phyloP scores from a whole-genome alignment of 2,888 invertebrate species.

The Amorpha juglandis region DNA sequence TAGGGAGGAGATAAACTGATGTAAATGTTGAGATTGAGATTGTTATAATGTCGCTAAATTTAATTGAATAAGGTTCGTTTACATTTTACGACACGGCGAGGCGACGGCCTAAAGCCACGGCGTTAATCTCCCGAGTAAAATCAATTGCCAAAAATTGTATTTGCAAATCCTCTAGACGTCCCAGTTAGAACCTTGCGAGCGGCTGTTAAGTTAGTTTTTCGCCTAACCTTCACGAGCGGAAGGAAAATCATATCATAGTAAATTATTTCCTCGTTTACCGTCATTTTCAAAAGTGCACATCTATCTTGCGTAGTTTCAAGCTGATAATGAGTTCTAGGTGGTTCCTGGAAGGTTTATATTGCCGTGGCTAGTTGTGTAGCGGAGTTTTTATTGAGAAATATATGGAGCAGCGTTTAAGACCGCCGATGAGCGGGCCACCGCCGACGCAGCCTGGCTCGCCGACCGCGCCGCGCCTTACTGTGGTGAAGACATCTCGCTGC shows the following conservation, averaged over 20 bases:
- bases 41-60: slow-evolving; percentile 80
- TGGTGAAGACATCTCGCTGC: slow-evolving; percentile 74
- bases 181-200: slow-evolving; percentile 53
- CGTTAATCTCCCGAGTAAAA: slow-evolving; percentile 78
- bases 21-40: slow-evolving; percentile 75
- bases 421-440: slow-evolving; percentile 54
- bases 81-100: slow-evolving; percentile 77
- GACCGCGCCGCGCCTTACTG: slow-evolving; percentile 34
- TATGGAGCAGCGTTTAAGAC: slow-evolving; percentile 75
- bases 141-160: slow-evolving; percentile 81
- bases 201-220: slow-evolving; percentile 60
- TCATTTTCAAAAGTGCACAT: slow-evolving; percentile 71
- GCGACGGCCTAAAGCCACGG: slow-evolving; percentile 65
- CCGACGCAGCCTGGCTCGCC: slow-evolving; percentile 33
- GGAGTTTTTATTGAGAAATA: slow-evolving; percentile 76
- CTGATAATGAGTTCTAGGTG: slow-evolving; percentile 52
- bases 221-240: slow-evolving; percentile 49
- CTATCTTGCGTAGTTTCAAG: slow-evolving; percentile 48
- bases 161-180: slow-evolving; percentile 48
- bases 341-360: slow-evolving; percentile 63
- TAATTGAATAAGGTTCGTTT: slow-evolving; percentile 83
- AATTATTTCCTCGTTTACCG: slow-evolving; percentile 76
- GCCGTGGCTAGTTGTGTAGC: slow-evolving; percentile 44
- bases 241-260: slow-evolving; percentile 77
- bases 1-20: slow-evolving; percentile 49